Evolutionary conservation across 2,113 vertebrate species (phyloP), one percentile per base, ranked within the genome.

Genomic region (Pseudolaguvia tuberculata): DNA sequence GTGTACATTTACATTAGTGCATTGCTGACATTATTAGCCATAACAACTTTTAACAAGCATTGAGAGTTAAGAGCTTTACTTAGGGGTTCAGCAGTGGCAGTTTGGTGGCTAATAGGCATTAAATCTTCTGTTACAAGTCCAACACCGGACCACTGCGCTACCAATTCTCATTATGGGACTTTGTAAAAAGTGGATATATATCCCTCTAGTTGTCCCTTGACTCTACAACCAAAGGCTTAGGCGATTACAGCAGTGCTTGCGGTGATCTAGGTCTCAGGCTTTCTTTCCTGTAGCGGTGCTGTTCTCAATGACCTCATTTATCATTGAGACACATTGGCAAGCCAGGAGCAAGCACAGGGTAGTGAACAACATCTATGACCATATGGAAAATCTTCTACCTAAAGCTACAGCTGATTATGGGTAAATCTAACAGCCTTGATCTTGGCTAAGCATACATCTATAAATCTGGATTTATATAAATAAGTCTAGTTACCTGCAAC

Each of bases 241-340:
- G 78, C 73, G 76, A 82, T 80, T 80, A 70, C 75, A 78, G 78
- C 73, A 45, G 74, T 79, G 88, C 89, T 88, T 88, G 76, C 83
- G 84, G 81, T 82, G 86, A 90, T 90, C 84, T 83, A 82, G 72
- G 83, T 72, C 84, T 79, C n/a, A n/a, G 78, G 78, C 79, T 78
- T 72, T 73, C 82, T 83, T 85, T 83, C 84, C 84, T 76, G 81
- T 83, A 81, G 86, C 76, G 79, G 58, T 81, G 80, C 80, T 81
- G 59, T 51, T 69, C 79, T 51, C 78, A 83, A 70, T 72, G 70
- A 73, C 75, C 82, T 85, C 87, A 89, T 90, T 81, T 48, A 79
- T 90, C 88, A 87, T 87, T 56, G 72, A 82, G 82, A 85, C 85
- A 57, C 85, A 73, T 67, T 80, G 45, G 35, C 29, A 79, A 78